Evolutionary conservation across 2,113 vertebrate species (phyloP).

Genomic region (Nerophis lumbriciformis): DNA sequence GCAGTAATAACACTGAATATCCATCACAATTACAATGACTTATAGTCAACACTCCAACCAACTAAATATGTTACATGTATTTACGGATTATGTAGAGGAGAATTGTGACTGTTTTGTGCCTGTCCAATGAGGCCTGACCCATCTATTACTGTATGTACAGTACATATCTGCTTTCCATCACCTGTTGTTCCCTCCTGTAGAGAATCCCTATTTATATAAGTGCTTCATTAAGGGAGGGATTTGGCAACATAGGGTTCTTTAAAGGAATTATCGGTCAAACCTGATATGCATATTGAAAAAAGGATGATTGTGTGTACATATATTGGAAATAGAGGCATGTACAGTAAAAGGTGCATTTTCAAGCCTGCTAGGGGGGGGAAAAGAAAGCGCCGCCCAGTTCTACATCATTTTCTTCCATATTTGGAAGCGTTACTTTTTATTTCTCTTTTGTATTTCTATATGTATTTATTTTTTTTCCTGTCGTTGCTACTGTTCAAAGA

Average conservation of each 20-base stretch:
- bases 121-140: constrained; percentile 54
- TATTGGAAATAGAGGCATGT: constrained; percentile 19
- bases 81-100: constrained; percentile 52
- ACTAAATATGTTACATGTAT: constrained; percentile 28
- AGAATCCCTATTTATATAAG: constrained; percentile 21
- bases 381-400: constrained; percentile 52
- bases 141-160: constrained; percentile 27
- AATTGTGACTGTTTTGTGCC: constrained; percentile 63
- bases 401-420: constrained; percentile 71
- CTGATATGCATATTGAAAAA: constrained; percentile 16
- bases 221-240: constrained; percentile 23
- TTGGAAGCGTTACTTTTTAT: constrained; percentile 61
- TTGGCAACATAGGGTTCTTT: too few species aligned
- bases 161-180: constrained; percentile 35
- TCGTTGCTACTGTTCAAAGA: constrained; percentile 47
- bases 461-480: constrained; percentile 72
- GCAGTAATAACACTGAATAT: constrained; percentile 54
- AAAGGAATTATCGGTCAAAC: constrained; percentile 17
- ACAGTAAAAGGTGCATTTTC: constrained; percentile 7
- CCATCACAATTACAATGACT: constrained; percentile 31
- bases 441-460: constrained; percentile 53
- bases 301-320: constrained; percentile 4
- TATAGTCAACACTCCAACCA: constrained; percentile 36
- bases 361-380: constrained; percentile 32
- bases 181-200: constrained; percentile 18